A percentile compares a stretch with the other conserved stretches of the same genome.
These are phyloP conservation scores for Brachyptera risi DNA, from an alignment of 2,888 invertebrate genomes.

Conservation along the genomic window DNA sequence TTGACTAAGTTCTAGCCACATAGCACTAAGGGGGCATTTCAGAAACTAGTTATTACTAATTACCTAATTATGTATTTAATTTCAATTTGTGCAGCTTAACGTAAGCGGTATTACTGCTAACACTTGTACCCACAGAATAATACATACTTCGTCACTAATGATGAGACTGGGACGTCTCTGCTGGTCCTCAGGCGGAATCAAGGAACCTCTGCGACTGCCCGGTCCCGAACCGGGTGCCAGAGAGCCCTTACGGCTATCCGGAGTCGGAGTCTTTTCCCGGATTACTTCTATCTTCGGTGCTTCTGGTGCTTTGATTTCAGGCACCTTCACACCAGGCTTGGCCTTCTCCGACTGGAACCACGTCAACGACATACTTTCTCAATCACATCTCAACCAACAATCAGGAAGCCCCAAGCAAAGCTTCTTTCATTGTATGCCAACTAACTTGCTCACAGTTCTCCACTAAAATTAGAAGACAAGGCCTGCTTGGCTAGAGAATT, in stretches of 20 bases:
- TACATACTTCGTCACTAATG: conserved; percentile 87
- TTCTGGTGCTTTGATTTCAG: conserved; percentile 55
- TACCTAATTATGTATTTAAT: too few species aligned
- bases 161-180: conserved; percentile 85
- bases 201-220: conserved; percentile 74
- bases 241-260: conserved; percentile 65
- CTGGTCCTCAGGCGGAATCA: conserved; percentile 80
- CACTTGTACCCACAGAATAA: too few species aligned
- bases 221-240: conserved; percentile 61
- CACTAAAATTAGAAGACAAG: not conserved
- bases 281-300: conserved; percentile 86
- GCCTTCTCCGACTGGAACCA: conserved; percentile 26
- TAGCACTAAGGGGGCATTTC: too few species aligned
- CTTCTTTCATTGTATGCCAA: conserved; percentile 30
- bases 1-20: too few species aligned
- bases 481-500: too few species aligned
- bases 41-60: too few species aligned
- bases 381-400: not conserved
- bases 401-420: conserved; percentile 9
- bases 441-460: not conserved
- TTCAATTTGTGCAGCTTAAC: too few species aligned
- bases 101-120: too few species aligned
- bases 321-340: conserved; percentile 33
- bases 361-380: not conserved
- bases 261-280: conserved; percentile 67